Percentiles rank a stretch among this genome's conserved stretches.
Evolutionary conservation across 2,113 vertebrate genomes (phyloP).

Genomic region (Tetraodon nigroviridis): DNA sequence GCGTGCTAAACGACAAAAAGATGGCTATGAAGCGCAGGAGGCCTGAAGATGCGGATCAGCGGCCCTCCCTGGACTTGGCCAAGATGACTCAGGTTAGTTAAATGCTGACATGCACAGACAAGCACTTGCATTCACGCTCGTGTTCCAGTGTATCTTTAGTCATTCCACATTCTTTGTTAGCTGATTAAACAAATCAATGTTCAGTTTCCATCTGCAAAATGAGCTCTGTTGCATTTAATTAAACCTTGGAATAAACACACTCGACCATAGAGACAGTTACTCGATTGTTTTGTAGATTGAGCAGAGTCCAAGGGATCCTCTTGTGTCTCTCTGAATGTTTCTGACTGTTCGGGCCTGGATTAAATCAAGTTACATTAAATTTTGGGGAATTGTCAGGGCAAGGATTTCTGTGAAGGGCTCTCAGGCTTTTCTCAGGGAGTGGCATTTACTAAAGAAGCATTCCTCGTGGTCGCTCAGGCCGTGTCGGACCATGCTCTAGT

Average conservation of each 20-base stretch:
- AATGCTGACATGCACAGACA: slow-evolving; percentile 26
- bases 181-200: too few relatives aligned
- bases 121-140: slow-evolving; percentile 4
- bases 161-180: slow-evolving; percentile 18
- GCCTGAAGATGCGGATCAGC: slow-evolving; percentile 80
- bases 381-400: slow-evolving; percentile 39
- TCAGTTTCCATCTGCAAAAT: too few relatives aligned
- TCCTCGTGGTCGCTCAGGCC: slow-evolving; percentile 64
- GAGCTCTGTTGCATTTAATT: not conserved
- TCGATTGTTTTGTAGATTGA: slow-evolving; percentile 34
- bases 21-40: slow-evolving; percentile 82
- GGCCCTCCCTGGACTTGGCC: slow-evolving; percentile 87
- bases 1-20: slow-evolving; percentile 87
- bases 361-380: slow-evolving; percentile 53
- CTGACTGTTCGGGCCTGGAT: slow-evolving; percentile 30
- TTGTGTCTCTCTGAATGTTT: slow-evolving; percentile 12
- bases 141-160: slow-evolving; percentile 18
- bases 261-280: slow-evolving; percentile 28
- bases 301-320: slow-evolving; percentile 6
- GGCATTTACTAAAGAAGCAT: slow-evolving; percentile 50
- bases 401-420: slow-evolving; percentile 34
- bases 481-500: slow-evolving; percentile 39
- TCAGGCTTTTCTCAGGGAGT: slow-evolving; percentile 45
- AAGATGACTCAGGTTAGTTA: slow-evolving; percentile 92
- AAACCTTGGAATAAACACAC: slow-evolving; percentile 12